Evolutionary conservation across 2,888 invertebrate species (phyloP), one percentile per base, ranked within the genome.

Genomic region (Pammene aurita): DNA sequence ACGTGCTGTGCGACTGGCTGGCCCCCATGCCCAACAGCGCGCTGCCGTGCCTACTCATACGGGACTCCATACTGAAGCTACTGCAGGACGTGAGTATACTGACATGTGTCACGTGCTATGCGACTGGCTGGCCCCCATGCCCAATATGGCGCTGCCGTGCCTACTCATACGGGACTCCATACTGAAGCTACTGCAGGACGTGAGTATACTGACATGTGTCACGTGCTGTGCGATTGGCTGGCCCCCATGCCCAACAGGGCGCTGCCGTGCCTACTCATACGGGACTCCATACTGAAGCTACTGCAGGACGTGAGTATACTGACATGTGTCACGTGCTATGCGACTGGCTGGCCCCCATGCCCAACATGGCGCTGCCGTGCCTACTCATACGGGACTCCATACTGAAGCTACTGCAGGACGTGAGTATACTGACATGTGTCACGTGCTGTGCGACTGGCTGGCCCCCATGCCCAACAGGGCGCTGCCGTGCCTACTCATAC

Each of bases 51-150:
- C 92, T 99, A 70, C 96, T 96, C 90, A 98, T 99, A 75, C 93
- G 99, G 60, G 98, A 98, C 82, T 94, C 94, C 77, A 94, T 99
- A 75, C 93, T 99, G 50, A 96, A 95, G 85, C 90, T 97, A 74
- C 89, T 97, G 11, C 67, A 67, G n/a, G 67, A 67, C 46, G 67
- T 67, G 46, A 67, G 67, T 66, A 6, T 7, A 11, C 48, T 1
- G 16, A 1, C n/a, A 44, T 9, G 6, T 5, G n/a, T n/a, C n/a
- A 96, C 79, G 96, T 97, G 75, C 93, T 98, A 48, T 97, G 98
- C 75, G 99, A 99, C 90, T 99, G 99, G 99, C 92, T 99, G 66
- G 98, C 99, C 13, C 99, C 99, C 0, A 96, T 99, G 94, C 99
- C 99, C 42, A 99, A 99, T 90, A 95, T 98, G 76, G 98, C 98